Conservation (phyloP, 2,888 invertebrate genomes). For the Tenthredo distinguenda region DNA sequence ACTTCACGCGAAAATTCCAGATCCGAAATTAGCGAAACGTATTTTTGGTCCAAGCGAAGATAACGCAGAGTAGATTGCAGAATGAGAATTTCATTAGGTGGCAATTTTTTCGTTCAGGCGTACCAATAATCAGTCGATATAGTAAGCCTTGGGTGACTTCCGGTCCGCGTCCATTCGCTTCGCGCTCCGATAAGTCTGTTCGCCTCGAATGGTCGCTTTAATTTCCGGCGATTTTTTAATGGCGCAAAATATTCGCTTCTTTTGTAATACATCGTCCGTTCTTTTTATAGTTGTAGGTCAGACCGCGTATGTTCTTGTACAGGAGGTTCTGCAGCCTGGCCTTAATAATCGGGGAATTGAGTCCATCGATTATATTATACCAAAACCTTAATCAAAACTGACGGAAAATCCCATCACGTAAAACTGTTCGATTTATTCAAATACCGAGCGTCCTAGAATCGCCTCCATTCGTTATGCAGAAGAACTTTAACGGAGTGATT, state of each 20-base stretch:
- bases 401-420: not conserved
- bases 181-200: constrained; percentile 12
- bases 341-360: constrained; percentile 39
- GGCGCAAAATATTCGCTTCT: not conserved
- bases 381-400: constrained; percentile 25
- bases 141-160: not conserved
- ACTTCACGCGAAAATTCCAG: not conserved
- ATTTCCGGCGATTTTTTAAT: constrained; percentile 35
- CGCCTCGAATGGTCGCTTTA: not conserved
- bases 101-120: not conserved
- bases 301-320: not conserved
- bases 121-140: constrained; percentile 9
- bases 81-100: not conserved
- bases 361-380: constrained; percentile 43
- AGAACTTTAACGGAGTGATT: too few relatives aligned
- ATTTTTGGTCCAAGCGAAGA: not conserved
- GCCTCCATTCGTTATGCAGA: too few relatives aligned
- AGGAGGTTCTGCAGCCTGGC: not conserved
- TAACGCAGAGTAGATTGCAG: too few relatives aligned
- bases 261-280: not conserved
- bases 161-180: not conserved
- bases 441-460: not conserved
- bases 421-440: not conserved
- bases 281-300: not conserved
- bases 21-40: not conserved